phyloP scores from a whole-genome alignment of 35 echinoderm and acorn worm genomes.

The Holothuria glaberrima region DNA sequence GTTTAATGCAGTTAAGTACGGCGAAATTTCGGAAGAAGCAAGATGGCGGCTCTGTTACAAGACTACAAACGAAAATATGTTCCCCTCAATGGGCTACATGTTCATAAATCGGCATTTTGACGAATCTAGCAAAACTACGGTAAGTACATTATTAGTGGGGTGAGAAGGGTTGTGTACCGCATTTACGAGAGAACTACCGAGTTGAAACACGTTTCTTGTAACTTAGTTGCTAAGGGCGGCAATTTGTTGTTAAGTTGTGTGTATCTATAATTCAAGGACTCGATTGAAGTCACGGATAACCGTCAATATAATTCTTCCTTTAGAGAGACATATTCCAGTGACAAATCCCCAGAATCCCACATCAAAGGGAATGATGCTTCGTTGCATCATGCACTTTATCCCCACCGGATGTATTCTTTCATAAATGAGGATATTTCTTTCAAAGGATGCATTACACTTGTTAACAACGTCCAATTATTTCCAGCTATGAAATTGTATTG shows the following conservation, averaged over 20 bases:
- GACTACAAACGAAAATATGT: conserved; percentile 32
- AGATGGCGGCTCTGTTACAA: conserved; percentile 65
- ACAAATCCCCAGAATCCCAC: too few species aligned
- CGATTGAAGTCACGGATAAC: neutral
- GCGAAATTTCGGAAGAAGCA: conserved; percentile 55
- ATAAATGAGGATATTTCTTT: too few species aligned
- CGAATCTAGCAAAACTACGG: conserved; percentile 69
- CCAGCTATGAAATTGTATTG: too few species aligned
- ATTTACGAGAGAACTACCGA: too few species aligned
- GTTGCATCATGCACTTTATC: too few species aligned
- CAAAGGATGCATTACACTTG: too few species aligned
- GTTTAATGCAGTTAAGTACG: conserved; percentile 44
- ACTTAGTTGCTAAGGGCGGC: neutral
- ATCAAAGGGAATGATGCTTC: too few species aligned
- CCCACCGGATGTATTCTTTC: too few species aligned
- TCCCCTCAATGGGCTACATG: conserved; percentile 54
- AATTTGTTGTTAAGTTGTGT: neutral
- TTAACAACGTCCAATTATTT: too few species aligned
- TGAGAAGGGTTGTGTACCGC: neutral
- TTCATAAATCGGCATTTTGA: conserved; percentile 78
- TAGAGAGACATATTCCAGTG: too few species aligned
- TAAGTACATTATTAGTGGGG: neutral
- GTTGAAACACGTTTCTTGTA: too few species aligned
- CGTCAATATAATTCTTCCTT: neutral
- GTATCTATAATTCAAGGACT: neutral